These are phyloP conservation scores for Oreortyx pictus DNA, from an alignment of 2,797 vertebrate species.

Conservation along the genomic window DNA sequence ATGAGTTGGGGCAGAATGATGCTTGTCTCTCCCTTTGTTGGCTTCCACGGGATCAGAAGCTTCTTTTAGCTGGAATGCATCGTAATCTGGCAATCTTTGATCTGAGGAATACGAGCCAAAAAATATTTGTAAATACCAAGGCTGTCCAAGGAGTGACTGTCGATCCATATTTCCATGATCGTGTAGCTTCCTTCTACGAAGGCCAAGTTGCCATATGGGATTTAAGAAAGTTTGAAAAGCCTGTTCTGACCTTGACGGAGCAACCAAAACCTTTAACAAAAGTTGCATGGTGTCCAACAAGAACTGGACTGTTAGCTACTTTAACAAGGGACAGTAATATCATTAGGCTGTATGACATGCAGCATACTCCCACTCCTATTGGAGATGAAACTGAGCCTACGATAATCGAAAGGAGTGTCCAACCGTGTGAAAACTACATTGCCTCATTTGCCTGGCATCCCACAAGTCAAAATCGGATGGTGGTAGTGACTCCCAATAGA, in stretches of 20 bases:
- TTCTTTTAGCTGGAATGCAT: constrained; percentile 97
- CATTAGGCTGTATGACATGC: constrained; percentile 97
- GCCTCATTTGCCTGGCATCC: constrained; percentile 98
- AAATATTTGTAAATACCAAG: constrained; percentile 98
- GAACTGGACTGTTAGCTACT: constrained; percentile 93
- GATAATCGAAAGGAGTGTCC: constrained; percentile 97
- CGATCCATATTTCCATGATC: constrained; percentile 94
- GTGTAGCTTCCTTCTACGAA: constrained; percentile 97
- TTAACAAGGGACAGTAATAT: constrained; percentile 96
- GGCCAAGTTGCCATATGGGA: constrained; percentile 99
- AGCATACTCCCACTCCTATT: constrained; percentile 94
- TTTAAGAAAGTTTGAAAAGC: constrained; percentile 97
- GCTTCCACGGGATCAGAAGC: constrained; percentile 95
- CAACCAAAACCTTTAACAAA: constrained; percentile 96
- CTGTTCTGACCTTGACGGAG: constrained; percentile 94
- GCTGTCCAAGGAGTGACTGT: constrained; percentile 97
- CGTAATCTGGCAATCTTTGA: constrained; percentile 97
- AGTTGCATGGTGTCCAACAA: constrained; percentile 97
- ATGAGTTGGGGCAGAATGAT: constrained; percentile 96
- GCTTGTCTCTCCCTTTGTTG: constrained; percentile 97
- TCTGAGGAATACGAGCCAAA: constrained; percentile 96
- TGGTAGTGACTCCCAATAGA: constrained; percentile 93
- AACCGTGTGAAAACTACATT: constrained; percentile 92
- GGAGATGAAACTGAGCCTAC: constrained; percentile 98
- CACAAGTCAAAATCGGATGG: constrained; percentile 97